Evolutionary conservation across 2,113 vertebrate species (phyloP).

Genomic region (Cepphus grylle): DNA sequence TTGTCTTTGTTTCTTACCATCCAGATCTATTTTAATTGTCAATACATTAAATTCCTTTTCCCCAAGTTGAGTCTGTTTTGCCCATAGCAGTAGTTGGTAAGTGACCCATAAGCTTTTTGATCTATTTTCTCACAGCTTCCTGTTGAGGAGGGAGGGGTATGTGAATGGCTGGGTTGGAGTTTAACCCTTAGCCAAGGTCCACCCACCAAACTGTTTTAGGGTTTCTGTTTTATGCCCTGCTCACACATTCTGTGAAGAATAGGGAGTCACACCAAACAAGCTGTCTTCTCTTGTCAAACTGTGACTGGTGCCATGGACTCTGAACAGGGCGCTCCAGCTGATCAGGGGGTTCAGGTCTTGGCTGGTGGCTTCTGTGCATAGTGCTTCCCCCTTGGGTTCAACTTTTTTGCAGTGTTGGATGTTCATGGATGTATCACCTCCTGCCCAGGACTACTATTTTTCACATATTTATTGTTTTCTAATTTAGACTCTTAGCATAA

Average conservation of each 20-base stretch:
- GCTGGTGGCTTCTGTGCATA: accelerated
- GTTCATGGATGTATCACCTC: neutral
- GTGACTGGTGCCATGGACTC: neutral
- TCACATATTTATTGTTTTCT: neutral
- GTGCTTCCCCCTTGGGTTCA: neutral
- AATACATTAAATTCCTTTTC: neutral
- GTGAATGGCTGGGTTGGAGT: neutral
- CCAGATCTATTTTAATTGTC: neutral
- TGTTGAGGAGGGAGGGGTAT: neutral
- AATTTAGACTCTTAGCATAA: neutral
- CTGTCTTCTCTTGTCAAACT: neutral
- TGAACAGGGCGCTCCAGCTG: neutral
- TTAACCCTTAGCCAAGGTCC: neutral
- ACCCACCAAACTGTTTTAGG: neutral
- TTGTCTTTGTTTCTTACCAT: neutral
- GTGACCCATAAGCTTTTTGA: neutral
- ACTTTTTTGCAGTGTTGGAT: neutral
- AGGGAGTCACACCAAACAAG: neutral
- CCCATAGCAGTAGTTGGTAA: neutral
- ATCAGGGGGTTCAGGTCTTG: neutral
- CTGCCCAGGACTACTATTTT: neutral
- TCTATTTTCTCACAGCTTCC: neutral
- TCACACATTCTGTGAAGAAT: neutral
- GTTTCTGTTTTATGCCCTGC: neutral
- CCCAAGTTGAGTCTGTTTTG: neutral